phyloP scores from a whole-genome alignment of 2,888 invertebrate species.

The Clitarchus hookeri region DNA sequence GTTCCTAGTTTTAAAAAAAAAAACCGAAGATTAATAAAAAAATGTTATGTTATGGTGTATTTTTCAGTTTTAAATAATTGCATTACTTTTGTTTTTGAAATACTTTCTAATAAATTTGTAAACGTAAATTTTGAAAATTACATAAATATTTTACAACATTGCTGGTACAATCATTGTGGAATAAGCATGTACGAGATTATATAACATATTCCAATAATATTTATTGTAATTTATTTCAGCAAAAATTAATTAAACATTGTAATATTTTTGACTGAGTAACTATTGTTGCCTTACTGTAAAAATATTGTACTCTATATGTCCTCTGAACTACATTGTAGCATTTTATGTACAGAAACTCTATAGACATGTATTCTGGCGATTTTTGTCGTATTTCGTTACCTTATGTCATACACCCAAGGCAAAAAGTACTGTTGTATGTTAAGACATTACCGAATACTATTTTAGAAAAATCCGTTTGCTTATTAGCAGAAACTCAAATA shows the following conservation, averaged over 20 bases:
- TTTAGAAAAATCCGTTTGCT: too few species aligned
- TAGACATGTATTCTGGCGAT: too few species aligned
- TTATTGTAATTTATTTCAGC: constrained; percentile 16
- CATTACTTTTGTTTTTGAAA: too few species aligned
- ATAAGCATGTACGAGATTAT: background rate
- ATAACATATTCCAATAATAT: background rate
- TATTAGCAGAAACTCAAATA: too few species aligned
- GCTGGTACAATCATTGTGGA: constrained; percentile 39
- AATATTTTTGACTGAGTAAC: constrained; percentile 32
- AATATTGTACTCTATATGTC: background rate
- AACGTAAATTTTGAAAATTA: background rate
- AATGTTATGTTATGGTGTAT: too few species aligned
- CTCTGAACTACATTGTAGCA: background rate
- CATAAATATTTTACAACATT: constrained; percentile 21
- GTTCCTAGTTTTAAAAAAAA: too few species aligned
- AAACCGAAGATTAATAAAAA: too few species aligned
- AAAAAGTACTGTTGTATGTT: too few species aligned
- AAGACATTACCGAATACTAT: too few species aligned
- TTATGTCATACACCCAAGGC: too few species aligned
- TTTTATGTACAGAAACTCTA: background rate
- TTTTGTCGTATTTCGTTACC: too few species aligned
- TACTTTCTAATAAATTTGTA: background rate
- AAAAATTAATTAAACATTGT: background rate
- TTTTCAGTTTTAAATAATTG: too few species aligned
- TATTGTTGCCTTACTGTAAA: constrained; percentile 35